Conservation (phyloP, 2,888 invertebrate species). For the Teleogryllus oceanicus region DNA sequence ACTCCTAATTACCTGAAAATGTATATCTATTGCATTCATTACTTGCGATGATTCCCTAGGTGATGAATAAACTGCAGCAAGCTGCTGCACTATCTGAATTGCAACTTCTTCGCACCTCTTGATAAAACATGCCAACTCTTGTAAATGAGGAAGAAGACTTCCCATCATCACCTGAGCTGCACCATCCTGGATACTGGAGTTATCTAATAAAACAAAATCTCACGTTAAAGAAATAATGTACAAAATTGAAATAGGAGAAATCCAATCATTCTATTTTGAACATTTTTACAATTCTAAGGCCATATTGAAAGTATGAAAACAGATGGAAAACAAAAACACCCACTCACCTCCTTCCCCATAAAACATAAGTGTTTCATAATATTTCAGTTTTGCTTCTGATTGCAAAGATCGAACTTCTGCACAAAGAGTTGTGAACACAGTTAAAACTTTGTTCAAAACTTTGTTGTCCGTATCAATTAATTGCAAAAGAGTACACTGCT, state of each 20-base stretch:
- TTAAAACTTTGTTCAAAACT: conserved; percentile 71
- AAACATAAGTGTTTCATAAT: conserved; percentile 59
- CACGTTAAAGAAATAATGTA: neutral
- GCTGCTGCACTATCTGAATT: conserved; percentile 68
- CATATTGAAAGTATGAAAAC: neutral
- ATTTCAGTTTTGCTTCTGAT: conserved; percentile 60
- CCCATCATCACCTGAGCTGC: conserved; percentile 51
- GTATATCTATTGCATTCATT: conserved; percentile 43
- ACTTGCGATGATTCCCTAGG: conserved; percentile 49
- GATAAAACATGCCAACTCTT: conserved; percentile 64
- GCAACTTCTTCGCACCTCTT: conserved; percentile 68
- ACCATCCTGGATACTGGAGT: conserved; percentile 45
- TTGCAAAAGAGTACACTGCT: conserved; percentile 63
- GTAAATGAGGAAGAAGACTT: conserved; percentile 50
- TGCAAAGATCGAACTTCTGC: conserved; percentile 69
- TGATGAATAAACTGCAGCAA: conserved; percentile 60
- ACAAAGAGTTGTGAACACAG: conserved; percentile 74
- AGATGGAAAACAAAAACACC: neutral
- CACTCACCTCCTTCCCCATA: conserved; percentile 60
- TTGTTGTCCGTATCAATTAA: conserved; percentile 80
- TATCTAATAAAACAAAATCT: conserved; percentile 46
- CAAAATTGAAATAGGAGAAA: neutral
- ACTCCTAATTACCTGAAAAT: conserved; percentile 41
- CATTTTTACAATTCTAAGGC: neutral
- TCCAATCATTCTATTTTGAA: neutral